Evolutionary conservation across 2,797 vertebrate genomes (phyloP), one percentile per base, ranked within the genome.

Genomic region (Bovichtus diacanthus): DNA sequence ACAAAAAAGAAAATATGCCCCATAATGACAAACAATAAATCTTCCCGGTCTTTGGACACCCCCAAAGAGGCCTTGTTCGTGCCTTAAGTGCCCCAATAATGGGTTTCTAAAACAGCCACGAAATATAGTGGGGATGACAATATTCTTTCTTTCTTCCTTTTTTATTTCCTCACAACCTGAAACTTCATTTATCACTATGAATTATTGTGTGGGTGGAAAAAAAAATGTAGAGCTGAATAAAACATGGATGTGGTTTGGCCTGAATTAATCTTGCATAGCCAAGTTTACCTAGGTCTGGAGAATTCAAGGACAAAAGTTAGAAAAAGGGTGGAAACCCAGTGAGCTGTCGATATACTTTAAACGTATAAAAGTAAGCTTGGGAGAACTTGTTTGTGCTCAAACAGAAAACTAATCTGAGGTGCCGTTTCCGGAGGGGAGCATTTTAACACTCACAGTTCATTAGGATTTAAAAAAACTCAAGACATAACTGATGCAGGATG

Each of bases 241-340:
- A 86, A 83, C 84, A 90, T 88, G 39, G 46, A 39, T 43, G 59
- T 61, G 82, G 70, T 76, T 87, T 68, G 74, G 68, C 83, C 81
- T 81, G 66, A 80, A 88, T 89, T 76, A 86, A 89, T 86, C 75
- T 89, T 89, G 86, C 77, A 89, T 87, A 74, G 70, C 56, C 31
- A 68, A 81, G 86, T 85, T 89, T 79, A 86, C 74, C 69, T 60
- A 66, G 38, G 66, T 80, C 65, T 69, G 38, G 46, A 79, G 60
- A 70, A 76, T 60, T 75, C 31, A 54, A 81, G 76, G 62, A 49
- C 23, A 80, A 73, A 74, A 73, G 44, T 70, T 63, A 29, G 38
- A 47, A 46, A n/a, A 46, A 69, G 9, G 19, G 27, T 64, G n/a
- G 55, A 70, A 78, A 70, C 44, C 16, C 23, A 54, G 43, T 2